Conservation (phyloP, 2,113 vertebrate species). For the Mormyrus lacerda region DNA sequence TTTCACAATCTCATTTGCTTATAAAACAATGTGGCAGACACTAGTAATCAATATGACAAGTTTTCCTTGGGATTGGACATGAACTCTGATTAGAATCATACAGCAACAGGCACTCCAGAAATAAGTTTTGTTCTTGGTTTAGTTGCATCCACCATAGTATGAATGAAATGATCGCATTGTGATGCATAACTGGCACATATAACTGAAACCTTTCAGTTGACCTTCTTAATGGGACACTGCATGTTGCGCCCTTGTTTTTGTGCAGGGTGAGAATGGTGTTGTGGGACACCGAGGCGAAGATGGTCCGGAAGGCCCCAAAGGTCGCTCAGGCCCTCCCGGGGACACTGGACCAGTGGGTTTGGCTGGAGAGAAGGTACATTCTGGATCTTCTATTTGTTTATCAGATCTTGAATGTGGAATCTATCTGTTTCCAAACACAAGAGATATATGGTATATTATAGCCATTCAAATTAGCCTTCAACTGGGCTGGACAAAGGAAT, state of each 20-base stretch:
- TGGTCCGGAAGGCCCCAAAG: conserved; percentile 94
- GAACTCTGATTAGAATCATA: not conserved
- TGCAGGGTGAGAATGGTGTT: conserved; percentile 82
- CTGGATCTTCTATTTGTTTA: not conserved
- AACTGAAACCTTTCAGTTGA: not conserved
- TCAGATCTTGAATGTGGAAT: not conserved
- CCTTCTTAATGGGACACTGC: not conserved
- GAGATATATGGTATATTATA: not conserved
- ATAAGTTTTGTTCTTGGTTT: not conserved
- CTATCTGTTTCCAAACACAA: no score
- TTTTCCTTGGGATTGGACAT: not conserved
- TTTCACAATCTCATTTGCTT: not conserved
- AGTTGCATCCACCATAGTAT: not conserved
- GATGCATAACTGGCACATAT: not conserved
- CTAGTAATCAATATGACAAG: not conserved
- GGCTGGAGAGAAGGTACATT: conserved; percentile 86
- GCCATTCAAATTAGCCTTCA: not conserved
- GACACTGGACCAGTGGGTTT: conserved; percentile 75
- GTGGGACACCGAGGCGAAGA: conserved; percentile 83
- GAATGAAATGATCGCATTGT: not conserved
- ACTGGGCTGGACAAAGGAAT: not conserved
- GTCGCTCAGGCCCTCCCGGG: conserved; percentile 80
- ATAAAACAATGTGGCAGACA: not conserved
- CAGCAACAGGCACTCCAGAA: not conserved
- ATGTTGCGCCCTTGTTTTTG: not conserved